phyloP scores from a whole-genome alignment of 2,113 vertebrate species.

The Ameiurus melas region DNA sequence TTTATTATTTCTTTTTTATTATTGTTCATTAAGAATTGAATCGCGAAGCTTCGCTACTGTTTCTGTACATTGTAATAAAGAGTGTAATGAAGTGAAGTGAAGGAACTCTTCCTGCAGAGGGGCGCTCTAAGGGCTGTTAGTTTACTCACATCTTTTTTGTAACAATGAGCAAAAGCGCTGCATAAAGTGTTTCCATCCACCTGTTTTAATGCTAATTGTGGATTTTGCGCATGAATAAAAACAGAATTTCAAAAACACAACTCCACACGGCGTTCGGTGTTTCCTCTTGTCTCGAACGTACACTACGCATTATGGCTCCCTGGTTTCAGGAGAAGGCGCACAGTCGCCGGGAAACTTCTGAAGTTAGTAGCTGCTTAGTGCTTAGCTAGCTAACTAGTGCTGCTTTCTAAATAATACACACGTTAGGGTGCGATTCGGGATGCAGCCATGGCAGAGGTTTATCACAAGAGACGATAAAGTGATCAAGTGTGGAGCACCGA shows the following conservation, averaged over 20 bases:
- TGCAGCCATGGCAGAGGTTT: neutral
- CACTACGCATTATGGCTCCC: neutral
- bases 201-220: slow-evolving; percentile 19
- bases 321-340: neutral
- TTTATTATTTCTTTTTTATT: too few relatives aligned
- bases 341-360: neutral
- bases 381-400: neutral
- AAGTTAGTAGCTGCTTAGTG: neutral
- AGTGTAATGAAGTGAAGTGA: slow-evolving; percentile 36
- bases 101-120: slow-evolving; percentile 22
- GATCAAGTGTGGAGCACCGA: neutral
- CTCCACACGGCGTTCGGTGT: neutral
- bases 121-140: slow-evolving; percentile 24
- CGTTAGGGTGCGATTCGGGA: neutral
- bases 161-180: slow-evolving; percentile 17
- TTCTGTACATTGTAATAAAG: slow-evolving; percentile 37
- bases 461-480: neutral
- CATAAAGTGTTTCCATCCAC: slow-evolving; percentile 25
- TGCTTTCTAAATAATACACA: neutral
- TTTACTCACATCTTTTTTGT: neutral
- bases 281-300: neutral
- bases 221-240: slow-evolving; percentile 33
- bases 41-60: slow-evolving; percentile 23
- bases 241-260: neutral
- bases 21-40: neutral